Base-by-base conservation (phyloP, 2,888 invertebrate genomes). In the Terebella lapidaria region DNA sequence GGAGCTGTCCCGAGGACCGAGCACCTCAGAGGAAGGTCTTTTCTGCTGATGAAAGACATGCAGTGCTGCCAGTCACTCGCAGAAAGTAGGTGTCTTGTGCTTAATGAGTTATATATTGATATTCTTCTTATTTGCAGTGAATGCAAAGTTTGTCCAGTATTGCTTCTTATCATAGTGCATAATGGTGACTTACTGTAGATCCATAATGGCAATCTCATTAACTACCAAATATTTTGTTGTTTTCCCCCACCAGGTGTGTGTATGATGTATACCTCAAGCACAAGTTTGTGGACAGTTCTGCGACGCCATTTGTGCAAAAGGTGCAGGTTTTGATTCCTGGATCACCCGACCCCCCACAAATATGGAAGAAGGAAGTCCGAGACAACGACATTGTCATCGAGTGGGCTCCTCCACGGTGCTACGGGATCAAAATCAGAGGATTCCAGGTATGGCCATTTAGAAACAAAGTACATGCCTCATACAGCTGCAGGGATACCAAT, bases 371-470 rank as follows among this genome's bases (percentile, higher is more conserved):
- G 51, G 71, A 74, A 20, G 67, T 72, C 45, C 73, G 70, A 27
- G 69, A 72, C 3, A 74, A 75, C 56, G 76, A 77, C 67, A 76
- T 81, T 67, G 71, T 74, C 25, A 73, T 81, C 35, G 78, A 79
- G 59, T 81, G 81, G 81, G 76, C 74, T 4, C 79, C 80, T 63
- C 81, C 81, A 15, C 64, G 72, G 46, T 63, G 77, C 26, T 77
- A 72, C 65, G 75, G 75, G 24, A 73, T 77, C 54, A 73, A 71
- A 58, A 71, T 79, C 53, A 69, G 71, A 57, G 81, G 78, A 27
- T 80, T 77, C 61, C 76, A 78, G 72, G 74, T 76, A 47, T 45
- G 54, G 20, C 15, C 10, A 15, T n/a, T n/a, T 35, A 15, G 42
- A 15, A 35, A 35, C 10, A n/a, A 15, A n/a, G 42, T 10, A 35